Percentiles rank a stretch among this genome's conserved stretches.
Conservation (phyloP, 1,140 invertebrate species). For the Cylas formicarius region DNA sequence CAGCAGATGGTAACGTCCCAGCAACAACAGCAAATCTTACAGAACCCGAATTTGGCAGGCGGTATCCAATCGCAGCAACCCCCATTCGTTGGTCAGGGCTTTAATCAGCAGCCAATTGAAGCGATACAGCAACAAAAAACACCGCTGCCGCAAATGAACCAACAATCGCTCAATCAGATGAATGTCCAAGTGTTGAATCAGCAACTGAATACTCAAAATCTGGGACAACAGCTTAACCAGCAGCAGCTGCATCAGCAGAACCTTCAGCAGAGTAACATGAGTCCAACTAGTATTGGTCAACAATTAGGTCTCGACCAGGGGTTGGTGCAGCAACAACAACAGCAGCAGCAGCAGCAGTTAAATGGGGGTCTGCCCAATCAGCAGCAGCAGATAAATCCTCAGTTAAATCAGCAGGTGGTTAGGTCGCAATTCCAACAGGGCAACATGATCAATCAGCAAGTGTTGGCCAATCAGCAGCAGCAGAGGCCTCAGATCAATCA, state of each 20-base stretch:
- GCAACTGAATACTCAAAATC: conserved; percentile 22
- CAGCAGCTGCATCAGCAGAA: conserved; percentile 32
- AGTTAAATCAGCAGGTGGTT: conserved; percentile 23
- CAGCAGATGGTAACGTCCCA: conserved; percentile 22
- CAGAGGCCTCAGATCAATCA: conserved; percentile 34
- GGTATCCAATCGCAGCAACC: conserved; percentile 23
- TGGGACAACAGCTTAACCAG: conserved; percentile 29
- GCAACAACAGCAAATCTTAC: conserved; percentile 26
- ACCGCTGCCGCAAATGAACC: conserved; percentile 10
- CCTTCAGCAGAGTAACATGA: conserved; percentile 12
- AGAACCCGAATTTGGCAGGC: conserved; percentile 22
- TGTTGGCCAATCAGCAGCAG: conserved; percentile 33
- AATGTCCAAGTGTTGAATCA: conserved; percentile 22
- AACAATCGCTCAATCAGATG: conserved; percentile 9
- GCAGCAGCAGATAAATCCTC: conserved; percentile 22
- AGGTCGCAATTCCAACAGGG: conserved; percentile 25
- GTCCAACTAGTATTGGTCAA: conserved; percentile 9
- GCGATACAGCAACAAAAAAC: conserved; percentile 18
- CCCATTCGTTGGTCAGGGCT: conserved; percentile 18
- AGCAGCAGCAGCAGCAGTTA: conserved; percentile 20
- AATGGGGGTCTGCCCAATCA: conserved; percentile 22
- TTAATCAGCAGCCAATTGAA: conserved; percentile 22
- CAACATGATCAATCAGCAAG: conserved; percentile 25
- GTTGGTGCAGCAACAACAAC: conserved; percentile 5
- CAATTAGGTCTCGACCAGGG: conserved; percentile 1